A percentile compares a stretch with the other conserved stretches of the same genome.
Conservation (phyloP, 2,797 vertebrate species). For the Uromys caudimaculatus region DNA sequence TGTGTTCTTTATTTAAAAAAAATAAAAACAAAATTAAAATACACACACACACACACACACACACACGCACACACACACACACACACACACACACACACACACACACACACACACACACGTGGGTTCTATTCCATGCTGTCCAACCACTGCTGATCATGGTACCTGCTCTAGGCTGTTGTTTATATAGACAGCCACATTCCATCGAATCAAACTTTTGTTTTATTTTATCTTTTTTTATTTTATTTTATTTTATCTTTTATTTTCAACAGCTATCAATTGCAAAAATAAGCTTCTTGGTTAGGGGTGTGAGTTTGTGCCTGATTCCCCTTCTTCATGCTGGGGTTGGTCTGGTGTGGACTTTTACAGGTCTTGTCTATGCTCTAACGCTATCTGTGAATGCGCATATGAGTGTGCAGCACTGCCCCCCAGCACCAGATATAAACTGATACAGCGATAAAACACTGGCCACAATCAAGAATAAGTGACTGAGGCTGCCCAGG, state of each 20-base stretch:
- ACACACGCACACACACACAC: not conserved
- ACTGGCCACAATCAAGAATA: not conserved
- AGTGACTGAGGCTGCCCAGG: not conserved
- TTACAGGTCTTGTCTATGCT: not conserved
- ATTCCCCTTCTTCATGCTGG: not conserved
- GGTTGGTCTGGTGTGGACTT: not conserved
- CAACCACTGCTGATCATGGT: not conserved
- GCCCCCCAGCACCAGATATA: not conserved
- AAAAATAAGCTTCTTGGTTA: not conserved
- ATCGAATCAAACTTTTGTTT: not conserved
- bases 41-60: not conserved
- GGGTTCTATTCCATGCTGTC: not conserved
- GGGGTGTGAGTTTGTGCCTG: not conserved
- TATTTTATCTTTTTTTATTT: too few species aligned
- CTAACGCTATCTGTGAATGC: not conserved
- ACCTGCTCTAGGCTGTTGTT: not conserved
- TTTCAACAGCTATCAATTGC: not conserved
- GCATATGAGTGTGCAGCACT: not conserved
- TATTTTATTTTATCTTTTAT: not conserved
- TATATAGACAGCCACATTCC: not conserved
- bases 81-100: not conserved
- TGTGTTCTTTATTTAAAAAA: not conserved
- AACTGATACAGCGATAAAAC: not conserved
- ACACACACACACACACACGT: not conserved
- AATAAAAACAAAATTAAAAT: not conserved